Base-by-base conservation (phyloP, 2,888 invertebrate species). In the Thelaira solivaga region DNA sequence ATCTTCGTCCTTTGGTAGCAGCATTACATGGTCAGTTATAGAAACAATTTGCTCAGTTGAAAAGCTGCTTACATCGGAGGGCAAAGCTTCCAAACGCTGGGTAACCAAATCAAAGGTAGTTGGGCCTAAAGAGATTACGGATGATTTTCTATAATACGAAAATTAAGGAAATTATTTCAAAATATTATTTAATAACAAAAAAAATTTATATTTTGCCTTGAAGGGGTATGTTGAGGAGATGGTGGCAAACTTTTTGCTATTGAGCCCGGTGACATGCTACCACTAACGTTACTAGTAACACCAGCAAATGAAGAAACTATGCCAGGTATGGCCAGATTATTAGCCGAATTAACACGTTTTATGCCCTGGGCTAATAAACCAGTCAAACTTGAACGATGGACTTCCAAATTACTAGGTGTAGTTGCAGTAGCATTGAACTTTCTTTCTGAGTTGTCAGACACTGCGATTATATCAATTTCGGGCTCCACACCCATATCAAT, bases 161-260 rank as follows among this genome's bases (percentile, higher is more conserved):
- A 75, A 13, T 4, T 6, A 29, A 51, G 22, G 57, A 18, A 31
- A 20, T n/a, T 4, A 0, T 29, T n/a, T 31, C 5, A 6, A 76
- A 29, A 34, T 2, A 1, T 18, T 18, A 16, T 16, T 0, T 7
- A 16, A 3, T 1, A 10, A n/a, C 3, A n/a, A 13, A 10, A 26
- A 36, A 45, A 5, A 31, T n/a, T 0, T 0, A 8, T 8, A 7
- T 31, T 8, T 82, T 72, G 89, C 89, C 88, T 92, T 83, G 94
- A 93, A 5, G 94, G 93, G 4, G 93, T 93, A 84, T 93, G 93
- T 82, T 93, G 93, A 6, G 94, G 94, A 76, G 93, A 93, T n/a
- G 93, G 94, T 51, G 94, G 94, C 82, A 94, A 88, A 81, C 94
- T 94, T 79, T 92, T 90, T 24, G 93, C 92, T 69, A 89, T 88